phyloP scores from a whole-genome alignment of 2,797 vertebrate genomes.

The Pelodytes ibericus region DNA sequence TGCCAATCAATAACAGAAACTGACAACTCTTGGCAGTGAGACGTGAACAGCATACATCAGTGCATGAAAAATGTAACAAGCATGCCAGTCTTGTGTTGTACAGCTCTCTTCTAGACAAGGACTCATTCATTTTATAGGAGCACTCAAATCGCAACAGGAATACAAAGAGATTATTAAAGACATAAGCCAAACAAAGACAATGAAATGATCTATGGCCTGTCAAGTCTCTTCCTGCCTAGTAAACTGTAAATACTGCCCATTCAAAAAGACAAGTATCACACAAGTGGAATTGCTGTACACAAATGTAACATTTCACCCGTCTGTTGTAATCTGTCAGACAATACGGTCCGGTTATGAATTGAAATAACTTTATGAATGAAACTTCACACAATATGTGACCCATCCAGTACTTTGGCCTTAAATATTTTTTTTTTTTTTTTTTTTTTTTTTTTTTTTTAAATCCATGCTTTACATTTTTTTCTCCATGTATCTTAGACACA shows the following conservation, averaged over 20 bases:
- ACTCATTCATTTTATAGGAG: slow-evolving; percentile 42
- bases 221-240: neutral
- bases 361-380: no score
- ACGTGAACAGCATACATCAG: slow-evolving; percentile 19
- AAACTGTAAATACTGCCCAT: neutral
- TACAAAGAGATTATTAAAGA: slow-evolving; percentile 7
- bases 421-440: no score
- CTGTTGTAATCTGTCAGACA: neutral
- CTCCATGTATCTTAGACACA: no score
- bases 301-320: neutral
- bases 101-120: slow-evolving; percentile 13
- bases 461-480: no score
- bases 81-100: neutral
- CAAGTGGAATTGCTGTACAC: neutral
- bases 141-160: slow-evolving; percentile 10
- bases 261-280: neutral
- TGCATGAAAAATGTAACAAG: slow-evolving; percentile 20
- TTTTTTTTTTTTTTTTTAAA: no score
- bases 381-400: no score
- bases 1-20: neutral
- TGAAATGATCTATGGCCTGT: slow-evolving; percentile 2
- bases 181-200: neutral
- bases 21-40: slow-evolving; percentile 1
- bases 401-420: no score
- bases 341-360: neutral